Base-by-base conservation (phyloP, 1,140 invertebrate species). In the Atopsyche davidsoni region DNA sequence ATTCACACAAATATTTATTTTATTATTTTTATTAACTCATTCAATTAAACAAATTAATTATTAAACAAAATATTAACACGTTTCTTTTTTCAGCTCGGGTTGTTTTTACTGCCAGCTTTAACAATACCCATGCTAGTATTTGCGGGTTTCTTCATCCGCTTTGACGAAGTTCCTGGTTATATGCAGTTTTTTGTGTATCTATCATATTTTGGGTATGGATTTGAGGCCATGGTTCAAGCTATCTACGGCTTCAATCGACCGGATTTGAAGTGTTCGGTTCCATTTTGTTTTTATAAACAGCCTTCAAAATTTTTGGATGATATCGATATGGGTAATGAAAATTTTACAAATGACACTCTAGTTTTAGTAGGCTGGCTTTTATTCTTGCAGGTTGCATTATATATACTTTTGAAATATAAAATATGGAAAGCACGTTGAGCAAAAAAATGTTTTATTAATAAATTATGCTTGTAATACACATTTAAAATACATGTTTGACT, bases 61-160 rank as follows among this genome's bases (percentile, higher is more conserved):
- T 4, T 35, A 35, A 35, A 11, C 4, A 35, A 35, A 35, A 40
- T 42, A 4, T 10, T 42, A 14, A 11, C 28, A 14, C 14, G 59
- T 53, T 61, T 56, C 56, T 58, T 61, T 61, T 73, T 69, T 51
- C 72, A 92, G 85, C 65, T 84, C 42, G 87, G 86, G 4, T 78
- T 88, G 11, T 92, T 91, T 62, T 69, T 92, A 25, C 86, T 90
- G 39, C 88, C 89, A 22, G 80, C 87, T 1, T 75, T 79, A 3
- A 82, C 84, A 32, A 91, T 89, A 60, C 89, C 86, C n/a, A 84
- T 93, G 66, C 66, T 92, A 32, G 75, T 93, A 40, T 92, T 87
- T 62, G 82, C 83, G 0, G 89, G 89, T 28, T 93, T 91, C 67
- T 92, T 92, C 64, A 79, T 92, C 11, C 85, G 83, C 39, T 79